Percentiles rank a stretch among this genome's conserved stretches.
Conservation (phyloP, 2,888 invertebrate species). For the Heliothis peltigera region DNA sequence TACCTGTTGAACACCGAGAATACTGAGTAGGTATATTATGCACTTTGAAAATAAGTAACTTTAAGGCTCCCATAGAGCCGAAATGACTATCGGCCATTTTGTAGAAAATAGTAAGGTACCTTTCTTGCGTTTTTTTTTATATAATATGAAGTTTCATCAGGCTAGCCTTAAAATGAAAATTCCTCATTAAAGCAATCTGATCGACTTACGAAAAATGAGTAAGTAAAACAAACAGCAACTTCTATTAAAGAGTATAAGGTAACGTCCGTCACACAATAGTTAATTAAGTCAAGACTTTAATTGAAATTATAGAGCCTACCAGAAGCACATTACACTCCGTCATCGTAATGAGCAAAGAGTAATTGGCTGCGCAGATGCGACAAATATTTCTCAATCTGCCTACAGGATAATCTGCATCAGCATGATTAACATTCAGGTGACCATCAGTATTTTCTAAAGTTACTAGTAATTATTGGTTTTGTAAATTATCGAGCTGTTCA, state of each 20-base stretch:
- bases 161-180: slow-evolving; percentile 23
- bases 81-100: too few relatives aligned
- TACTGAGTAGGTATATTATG: too few relatives aligned
- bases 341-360: slow-evolving; percentile 30
- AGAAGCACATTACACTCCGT: slow-evolving; percentile 46
- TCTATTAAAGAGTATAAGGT: slow-evolving; percentile 54
- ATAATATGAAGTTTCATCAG: neutral
- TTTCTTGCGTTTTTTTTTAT: too few relatives aligned
- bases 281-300: slow-evolving; percentile 64
- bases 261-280: slow-evolving; percentile 63
- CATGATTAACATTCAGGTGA: too few relatives aligned
- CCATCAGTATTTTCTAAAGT: too few relatives aligned
- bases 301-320: slow-evolving; percentile 61
- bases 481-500: too few relatives aligned
- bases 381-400: slow-evolving; percentile 22
- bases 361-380: slow-evolving; percentile 15
- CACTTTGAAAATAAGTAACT: too few relatives aligned
- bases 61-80: too few relatives aligned
- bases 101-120: too few relatives aligned
- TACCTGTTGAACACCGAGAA: too few relatives aligned
- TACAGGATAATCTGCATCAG: slow-evolving; percentile 13
- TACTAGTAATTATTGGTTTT: too few relatives aligned
- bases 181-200: slow-evolving; percentile 43
- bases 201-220: slow-evolving; percentile 43
- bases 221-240: slow-evolving; percentile 49